Conservation (phyloP, 2,797 vertebrate species). For the Margarornis squamiger region DNA sequence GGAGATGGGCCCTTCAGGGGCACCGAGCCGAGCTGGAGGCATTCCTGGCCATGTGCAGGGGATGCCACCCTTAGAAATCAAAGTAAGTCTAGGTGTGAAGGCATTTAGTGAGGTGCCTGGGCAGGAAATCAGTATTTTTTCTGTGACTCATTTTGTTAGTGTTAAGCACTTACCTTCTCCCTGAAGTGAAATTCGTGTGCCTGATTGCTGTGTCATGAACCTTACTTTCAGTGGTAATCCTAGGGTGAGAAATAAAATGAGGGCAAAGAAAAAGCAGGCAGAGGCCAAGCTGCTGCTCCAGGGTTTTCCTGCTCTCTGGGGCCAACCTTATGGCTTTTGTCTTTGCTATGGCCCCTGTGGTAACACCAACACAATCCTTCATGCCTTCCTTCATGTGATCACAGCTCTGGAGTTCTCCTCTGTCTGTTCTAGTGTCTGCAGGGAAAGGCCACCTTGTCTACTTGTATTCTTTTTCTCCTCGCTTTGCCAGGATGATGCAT, state of each 20-base stretch:
- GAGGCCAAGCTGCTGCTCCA: background rate
- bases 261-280: background rate
- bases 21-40: background rate
- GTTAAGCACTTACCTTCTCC: background rate
- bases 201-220: background rate
- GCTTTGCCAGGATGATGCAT: background rate
- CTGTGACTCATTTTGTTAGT: conserved; percentile 10
- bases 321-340: background rate
- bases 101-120: background rate
- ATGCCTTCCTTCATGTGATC: background rate
- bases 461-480: background rate
- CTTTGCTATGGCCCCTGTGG: background rate
- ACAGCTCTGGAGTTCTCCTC: background rate
- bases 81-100: conserved; percentile 7
- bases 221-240: background rate
- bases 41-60: rapidly evolving
- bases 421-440: background rate
- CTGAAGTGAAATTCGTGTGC: background rate
- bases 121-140: background rate
- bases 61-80: background rate
- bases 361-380: background rate
- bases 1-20: background rate
- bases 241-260: background rate
- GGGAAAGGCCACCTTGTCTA: background rate
- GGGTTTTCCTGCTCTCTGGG: background rate